Percentiles rank a stretch among this genome's conserved stretches.
Evolutionary conservation across 2,797 vertebrate species (phyloP).

Genomic region (Xenops minutus): DNA sequence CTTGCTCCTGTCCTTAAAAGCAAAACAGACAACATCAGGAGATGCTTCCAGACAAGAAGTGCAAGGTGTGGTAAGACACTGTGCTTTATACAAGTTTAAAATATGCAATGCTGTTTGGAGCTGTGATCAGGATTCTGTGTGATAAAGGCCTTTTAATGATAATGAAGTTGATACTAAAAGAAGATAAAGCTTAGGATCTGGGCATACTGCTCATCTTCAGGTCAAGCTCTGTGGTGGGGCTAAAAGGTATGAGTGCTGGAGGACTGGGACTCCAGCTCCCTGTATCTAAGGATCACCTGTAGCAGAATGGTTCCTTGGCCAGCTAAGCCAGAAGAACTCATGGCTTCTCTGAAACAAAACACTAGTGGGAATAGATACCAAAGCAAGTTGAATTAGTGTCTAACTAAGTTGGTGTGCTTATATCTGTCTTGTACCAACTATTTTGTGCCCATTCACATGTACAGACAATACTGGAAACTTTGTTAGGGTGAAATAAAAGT

Average conservation of each 20-base stretch:
- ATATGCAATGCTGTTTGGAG: constrained; percentile 13
- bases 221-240: neutral
- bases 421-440: neutral
- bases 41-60: constrained; percentile 16
- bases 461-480: neutral
- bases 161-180: neutral
- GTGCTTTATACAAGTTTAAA: constrained; percentile 15
- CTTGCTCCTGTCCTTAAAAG: neutral
- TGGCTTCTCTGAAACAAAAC: neutral
- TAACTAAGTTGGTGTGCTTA: neutral
- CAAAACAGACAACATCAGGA: neutral
- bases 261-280: neutral
- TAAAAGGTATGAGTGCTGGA: neutral
- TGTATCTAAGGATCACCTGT: neutral
- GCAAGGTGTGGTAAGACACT: neutral
- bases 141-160: neutral
- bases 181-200: neutral
- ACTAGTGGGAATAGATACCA: neutral
- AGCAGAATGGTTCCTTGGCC: neutral
- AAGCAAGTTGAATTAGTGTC: neutral
- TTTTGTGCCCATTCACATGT: neutral
- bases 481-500: neutral
- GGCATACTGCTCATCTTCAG: neutral
- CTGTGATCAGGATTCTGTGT: constrained; percentile 1
- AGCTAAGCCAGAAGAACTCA: neutral